Evolutionary conservation across 2,113 vertebrate genomes (phyloP), one percentile per base, ranked within the genome.

Genomic region (Edolisoma coerulescens): DNA sequence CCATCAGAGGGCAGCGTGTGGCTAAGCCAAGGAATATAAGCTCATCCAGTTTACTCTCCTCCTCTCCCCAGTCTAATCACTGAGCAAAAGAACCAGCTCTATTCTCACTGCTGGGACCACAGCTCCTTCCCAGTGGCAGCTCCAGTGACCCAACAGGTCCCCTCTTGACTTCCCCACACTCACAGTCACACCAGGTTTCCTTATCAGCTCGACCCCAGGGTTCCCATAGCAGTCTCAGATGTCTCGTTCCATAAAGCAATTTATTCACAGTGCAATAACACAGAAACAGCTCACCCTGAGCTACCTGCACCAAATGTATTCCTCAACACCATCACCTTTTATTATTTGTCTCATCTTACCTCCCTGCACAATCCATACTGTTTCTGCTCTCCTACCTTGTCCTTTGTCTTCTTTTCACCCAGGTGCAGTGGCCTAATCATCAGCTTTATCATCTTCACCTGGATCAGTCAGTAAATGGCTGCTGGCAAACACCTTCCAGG

Each of bases 191-290:
- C 2, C 23, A 60, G 44, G 37, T 15, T 74, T 37, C 60, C 69
- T 74, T 8, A 9, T 15, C 37, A 37, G 44, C 16, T 52, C 2
- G 0, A 13, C 19, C 10, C 53, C 69, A n/a, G 28, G 15, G 20
- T 2, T 52, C 21, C 27, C 37, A 26, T 1, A 42, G 76, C 53
- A 60, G 32, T 23, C 44, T 60, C 33, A n/a, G 16, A 17, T 26
- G 13, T 26, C 69, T 21, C 3, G 0, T 32, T 89, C 37, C 69
- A 35, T 7, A 35, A 60, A 83, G 39, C n/a, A 82, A 68, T 18
- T 45, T 60, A 53, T 26, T 82, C 39, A 60, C 20, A 23, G 16
- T 17, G 3, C 39, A 53, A 18, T 47, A 89, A 61, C 87, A 75
- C 39, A 59, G 19, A 9, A 45, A n/a, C 45, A 47, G 12, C 54